These are phyloP conservation scores for Dinocampus coccinellae DNA, from an alignment of 2,888 invertebrate genomes.

Conservation along the genomic window DNA sequence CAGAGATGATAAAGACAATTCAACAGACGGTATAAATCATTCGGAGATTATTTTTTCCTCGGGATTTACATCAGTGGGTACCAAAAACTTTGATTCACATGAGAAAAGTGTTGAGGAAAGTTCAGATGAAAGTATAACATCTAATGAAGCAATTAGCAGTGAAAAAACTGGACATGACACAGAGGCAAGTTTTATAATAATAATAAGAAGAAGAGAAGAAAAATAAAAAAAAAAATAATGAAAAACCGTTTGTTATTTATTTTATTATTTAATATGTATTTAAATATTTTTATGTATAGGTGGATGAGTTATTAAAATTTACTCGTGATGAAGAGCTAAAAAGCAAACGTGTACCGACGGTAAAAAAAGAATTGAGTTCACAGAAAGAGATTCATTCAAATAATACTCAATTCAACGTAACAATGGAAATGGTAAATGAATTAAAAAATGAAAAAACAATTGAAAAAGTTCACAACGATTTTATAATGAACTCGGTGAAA, in stretches of 20 bases:
- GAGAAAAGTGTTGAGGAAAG: slow-evolving; percentile 51
- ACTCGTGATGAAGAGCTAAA: slow-evolving; percentile 48
- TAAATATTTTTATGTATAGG: slow-evolving; percentile 47
- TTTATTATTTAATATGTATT: background rate
- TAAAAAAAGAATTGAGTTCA: slow-evolving; percentile 64
- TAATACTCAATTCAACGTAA: slow-evolving; percentile 48
- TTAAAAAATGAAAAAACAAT: slow-evolving; percentile 5
- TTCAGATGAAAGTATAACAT: slow-evolving; percentile 55
- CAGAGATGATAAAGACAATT: slow-evolving; percentile 52
- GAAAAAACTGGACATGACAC: slow-evolving; percentile 11
- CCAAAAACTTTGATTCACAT: slow-evolving; percentile 53
- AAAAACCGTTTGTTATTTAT: background rate
- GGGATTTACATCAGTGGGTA: slow-evolving; percentile 18
- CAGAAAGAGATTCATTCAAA: slow-evolving; percentile 61
- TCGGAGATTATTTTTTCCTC: slow-evolving; percentile 28
- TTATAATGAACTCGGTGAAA: slow-evolving; percentile 27
- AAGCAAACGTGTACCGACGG: slow-evolving; percentile 57
- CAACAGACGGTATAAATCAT: slow-evolving; percentile 37
- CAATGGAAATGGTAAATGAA: slow-evolving; percentile 13
- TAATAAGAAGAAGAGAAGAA: too few species aligned
- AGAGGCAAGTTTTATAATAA: slow-evolving; percentile 9
- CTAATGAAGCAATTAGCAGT: slow-evolving; percentile 52
- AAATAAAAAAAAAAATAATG: too few species aligned
- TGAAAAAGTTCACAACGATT: background rate
- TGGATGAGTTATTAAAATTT: slow-evolving; percentile 57